Evolutionary conservation across 2,113 vertebrate species (phyloP).

Genomic region (Enhydra lutris): DNA sequence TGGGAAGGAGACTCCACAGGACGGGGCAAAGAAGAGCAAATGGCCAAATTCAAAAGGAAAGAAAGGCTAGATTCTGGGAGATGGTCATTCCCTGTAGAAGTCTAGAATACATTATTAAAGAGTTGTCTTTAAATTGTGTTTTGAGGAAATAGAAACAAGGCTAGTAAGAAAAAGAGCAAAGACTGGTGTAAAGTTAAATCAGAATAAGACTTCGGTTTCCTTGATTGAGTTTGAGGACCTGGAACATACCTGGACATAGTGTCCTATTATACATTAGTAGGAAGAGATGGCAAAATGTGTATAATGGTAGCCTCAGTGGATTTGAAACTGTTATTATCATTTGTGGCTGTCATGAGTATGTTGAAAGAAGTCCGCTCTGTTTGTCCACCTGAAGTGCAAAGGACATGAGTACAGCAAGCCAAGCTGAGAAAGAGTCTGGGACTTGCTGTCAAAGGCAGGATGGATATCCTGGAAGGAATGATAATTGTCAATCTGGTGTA

Average conservation of each 20-base stretch:
- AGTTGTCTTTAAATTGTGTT: background rate
- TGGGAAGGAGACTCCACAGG: background rate
- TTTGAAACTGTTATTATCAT: background rate
- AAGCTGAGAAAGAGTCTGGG: background rate
- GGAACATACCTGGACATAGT: background rate
- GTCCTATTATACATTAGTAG: background rate
- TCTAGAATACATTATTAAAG: background rate
- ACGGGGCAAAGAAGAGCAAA: background rate
- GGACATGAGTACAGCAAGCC: background rate
- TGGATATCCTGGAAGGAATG: background rate
- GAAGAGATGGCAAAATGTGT: background rate
- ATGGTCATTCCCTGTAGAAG: background rate
- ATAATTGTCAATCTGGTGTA: background rate
- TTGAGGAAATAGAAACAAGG: background rate
- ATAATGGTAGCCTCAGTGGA: background rate
- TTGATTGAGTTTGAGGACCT: background rate
- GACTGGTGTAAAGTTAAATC: background rate
- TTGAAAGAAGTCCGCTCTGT: background rate
- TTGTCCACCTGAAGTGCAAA: background rate
- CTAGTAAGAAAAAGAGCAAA: background rate
- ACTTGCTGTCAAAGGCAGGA: background rate
- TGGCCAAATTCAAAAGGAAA: background rate
- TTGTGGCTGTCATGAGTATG: background rate
- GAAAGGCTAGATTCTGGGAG: background rate
- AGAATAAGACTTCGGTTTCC: background rate